These are phyloP conservation scores for Drosophila leontia DNA, from an alignment of 1,140 invertebrate species.

Conservation along the genomic window DNA sequence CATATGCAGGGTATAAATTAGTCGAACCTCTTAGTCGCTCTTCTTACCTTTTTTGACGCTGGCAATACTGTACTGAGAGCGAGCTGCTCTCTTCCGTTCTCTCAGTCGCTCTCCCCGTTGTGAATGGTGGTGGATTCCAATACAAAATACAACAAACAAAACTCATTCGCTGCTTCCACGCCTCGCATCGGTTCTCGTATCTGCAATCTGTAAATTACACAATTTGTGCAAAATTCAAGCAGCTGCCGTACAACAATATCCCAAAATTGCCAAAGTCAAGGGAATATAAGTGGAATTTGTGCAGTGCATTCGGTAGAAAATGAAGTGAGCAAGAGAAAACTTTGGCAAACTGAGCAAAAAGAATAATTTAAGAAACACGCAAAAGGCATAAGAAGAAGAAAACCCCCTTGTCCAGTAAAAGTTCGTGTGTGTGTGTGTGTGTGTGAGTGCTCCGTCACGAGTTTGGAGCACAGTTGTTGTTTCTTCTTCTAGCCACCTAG, in stretches of 20 bases:
- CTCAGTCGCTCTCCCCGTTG: slow-evolving; percentile 26
- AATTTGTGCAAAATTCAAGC: slow-evolving; percentile 69
- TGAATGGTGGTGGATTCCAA: slow-evolving; percentile 67
- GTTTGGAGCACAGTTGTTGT: slow-evolving; percentile 68
- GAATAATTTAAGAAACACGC: slow-evolving; percentile 24
- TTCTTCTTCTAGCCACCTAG: slow-evolving; percentile 44
- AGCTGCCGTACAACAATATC: slow-evolving; percentile 26
- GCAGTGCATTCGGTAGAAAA: slow-evolving; percentile 33
- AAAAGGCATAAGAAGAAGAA: slow-evolving; percentile 29
- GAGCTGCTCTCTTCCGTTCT: slow-evolving; percentile 5
- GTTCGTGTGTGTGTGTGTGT: slow-evolving; percentile 50
- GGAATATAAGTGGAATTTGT: slow-evolving; percentile 2
- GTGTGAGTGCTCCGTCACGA: slow-evolving; percentile 62
- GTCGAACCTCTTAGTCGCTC: background rate
- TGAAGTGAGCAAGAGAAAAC: slow-evolving; percentile 11
- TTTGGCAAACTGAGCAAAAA: slow-evolving; percentile 30
- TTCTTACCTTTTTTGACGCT: slow-evolving; percentile 24
- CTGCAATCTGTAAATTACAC: slow-evolving; percentile 77
- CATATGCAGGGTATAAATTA: background rate
- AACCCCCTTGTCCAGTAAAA: slow-evolving; percentile 16
- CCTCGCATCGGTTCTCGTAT: slow-evolving; percentile 54
- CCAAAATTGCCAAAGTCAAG: slow-evolving; percentile 64
- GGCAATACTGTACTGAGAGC: slow-evolving; percentile 52
- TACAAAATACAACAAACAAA: slow-evolving; percentile 67
- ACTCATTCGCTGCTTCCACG: slow-evolving; percentile 55